Evolutionary conservation across 2,113 vertebrate species (phyloP), one percentile per base, ranked within the genome.

Genomic region (Chaenocephalus aceratus): DNA sequence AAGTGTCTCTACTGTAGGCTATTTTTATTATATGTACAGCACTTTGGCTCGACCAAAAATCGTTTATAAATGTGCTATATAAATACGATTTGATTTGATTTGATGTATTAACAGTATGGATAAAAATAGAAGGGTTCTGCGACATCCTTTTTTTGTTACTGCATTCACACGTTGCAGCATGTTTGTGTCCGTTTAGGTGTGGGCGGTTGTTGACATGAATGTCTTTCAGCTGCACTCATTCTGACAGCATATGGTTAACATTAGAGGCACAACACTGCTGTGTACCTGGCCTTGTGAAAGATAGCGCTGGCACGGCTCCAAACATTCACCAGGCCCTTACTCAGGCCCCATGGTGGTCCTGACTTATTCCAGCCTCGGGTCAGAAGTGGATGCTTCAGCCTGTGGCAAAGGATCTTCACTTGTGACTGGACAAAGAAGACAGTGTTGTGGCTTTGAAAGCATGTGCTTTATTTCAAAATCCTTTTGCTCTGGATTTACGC

Each of bases 211-310:
- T 71, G 71, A 73, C 53, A 51, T 12, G 58, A 12, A 46, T 23
- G 46, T 52, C 26, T 57, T 76, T 57, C 59, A 21, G 41, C 10
- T 67, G 46, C 30, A 13, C 7, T 34, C 2, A 8, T 36, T 57
- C 49, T 66, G 36, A 64, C 48, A 65, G 45, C 87, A 92, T 90
- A 84, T 93, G 89, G 80, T 80, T 86, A 65, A 36, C 71, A 84
- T 92, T 83, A 91, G 18, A 66, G 48, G 46, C 44, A 0, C 18
- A 23, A 52, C 18, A 58, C 26, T 9, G 1, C 46, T 18, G 18
- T 23, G 10, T 52, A 30, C 44, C 41, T 78, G 12, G 6, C 12
- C 65, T n/a, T 4, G 62, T 48, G 52, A 65, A 70, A 79, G 3
- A 64, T 3, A 66, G 11, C 65, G 21, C 1, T 68, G 84, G 80